Base-by-base conservation (phyloP, 2,888 invertebrate genomes). In the Erebia epiphron region DNA sequence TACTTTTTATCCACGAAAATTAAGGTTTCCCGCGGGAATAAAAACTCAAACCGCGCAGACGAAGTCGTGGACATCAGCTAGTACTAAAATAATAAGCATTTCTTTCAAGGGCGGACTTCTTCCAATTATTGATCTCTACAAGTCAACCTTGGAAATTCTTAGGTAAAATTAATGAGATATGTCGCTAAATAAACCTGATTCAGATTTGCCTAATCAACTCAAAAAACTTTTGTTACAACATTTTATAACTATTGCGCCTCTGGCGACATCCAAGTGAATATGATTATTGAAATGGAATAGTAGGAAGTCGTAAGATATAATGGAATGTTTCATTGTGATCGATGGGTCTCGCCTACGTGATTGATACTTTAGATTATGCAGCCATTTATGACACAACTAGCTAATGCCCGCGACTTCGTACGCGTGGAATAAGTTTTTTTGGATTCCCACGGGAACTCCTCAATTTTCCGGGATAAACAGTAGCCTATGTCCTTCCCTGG, bases 281-380 rank as follows among this genome's bases (percentile, higher is more conserved):
- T 62, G 67, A 72, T 66, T 61, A 65, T 70, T 61, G 63, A 67
- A 72, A 70, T 57, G 41, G 52, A 65, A 75, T 69, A 71, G 69
- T 74, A 75, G 79, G 79, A 79, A 79, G 79, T 78, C 74, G 71
- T 75, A 77, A 73, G 73, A 72, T 41, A 76, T 77, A 80, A 79
- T 78, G 73, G 76, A 78, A 75, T 76, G 74, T 74, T 76, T 79
- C 76, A 72, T 68, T 75, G 75, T 79, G 80, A 80, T 78, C 73
- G 81, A 83, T 79, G 75, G 79, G 79, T 80, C 80, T 81, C 84
- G 79, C 79, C 73, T 82, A 75, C 79, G 77, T 83, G 84, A 83
- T 82, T 81, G 75, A 79, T 80, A 76, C 69, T 72, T 62, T 49
- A 52, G 71, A 54, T 64, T 56, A 72, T 61, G 61, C 64, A 57